These are phyloP conservation scores for Stenodema calcarata DNA, from an alignment of 2,888 invertebrate species.

Conservation along the genomic window DNA sequence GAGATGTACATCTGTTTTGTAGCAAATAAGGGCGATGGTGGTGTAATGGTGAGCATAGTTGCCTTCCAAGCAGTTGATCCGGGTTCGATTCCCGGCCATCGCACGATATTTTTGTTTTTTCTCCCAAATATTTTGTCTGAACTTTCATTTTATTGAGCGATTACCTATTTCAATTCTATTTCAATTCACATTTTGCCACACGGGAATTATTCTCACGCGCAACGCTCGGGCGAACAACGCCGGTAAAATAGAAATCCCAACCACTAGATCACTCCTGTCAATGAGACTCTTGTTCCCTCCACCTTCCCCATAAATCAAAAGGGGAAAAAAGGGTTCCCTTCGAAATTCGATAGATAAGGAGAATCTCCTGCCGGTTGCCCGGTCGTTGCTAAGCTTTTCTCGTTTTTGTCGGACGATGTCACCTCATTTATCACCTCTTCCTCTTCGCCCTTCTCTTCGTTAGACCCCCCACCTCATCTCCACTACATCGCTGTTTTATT, in stretches of 20 bases:
- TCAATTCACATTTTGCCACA: no score
- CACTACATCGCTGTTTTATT: no score
- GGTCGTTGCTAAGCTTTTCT: neutral
- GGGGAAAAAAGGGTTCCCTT: neutral
- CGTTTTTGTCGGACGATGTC: neutral
- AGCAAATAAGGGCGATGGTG: conserved; percentile 61
- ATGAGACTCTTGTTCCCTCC: neutral
- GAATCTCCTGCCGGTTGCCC: neutral
- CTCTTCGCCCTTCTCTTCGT: neutral
- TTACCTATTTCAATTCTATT: no score
- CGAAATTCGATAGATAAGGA: neutral
- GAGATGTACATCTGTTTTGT: no score
- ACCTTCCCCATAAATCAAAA: neutral
- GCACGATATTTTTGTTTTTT: conserved; percentile 57
- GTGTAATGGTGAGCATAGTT: conserved; percentile 62
- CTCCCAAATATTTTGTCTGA: no score
- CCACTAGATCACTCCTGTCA: no score
- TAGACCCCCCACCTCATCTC: no score
- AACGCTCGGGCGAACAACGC: no score
- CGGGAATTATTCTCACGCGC: no score
- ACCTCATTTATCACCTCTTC: neutral
- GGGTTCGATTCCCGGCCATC: conserved; percentile 61
- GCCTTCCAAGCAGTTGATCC: conserved; percentile 61
- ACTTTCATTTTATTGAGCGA: no score
- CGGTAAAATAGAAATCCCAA: no score